phyloP scores from a whole-genome alignment of 2,113 vertebrate species.

The Ophthalmolycus amberensis region DNA sequence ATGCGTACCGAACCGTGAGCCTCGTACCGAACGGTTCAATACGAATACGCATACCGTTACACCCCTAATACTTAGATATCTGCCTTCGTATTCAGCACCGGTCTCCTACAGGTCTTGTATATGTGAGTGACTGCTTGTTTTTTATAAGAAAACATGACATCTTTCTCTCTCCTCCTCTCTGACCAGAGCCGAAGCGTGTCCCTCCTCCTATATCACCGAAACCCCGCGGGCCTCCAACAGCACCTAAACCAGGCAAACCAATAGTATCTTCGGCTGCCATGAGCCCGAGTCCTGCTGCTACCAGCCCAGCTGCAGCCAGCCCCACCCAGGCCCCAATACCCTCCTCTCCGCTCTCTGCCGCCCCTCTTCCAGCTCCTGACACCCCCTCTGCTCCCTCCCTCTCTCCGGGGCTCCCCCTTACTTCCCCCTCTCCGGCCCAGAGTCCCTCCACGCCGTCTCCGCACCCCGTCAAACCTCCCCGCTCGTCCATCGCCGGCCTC shows the following conservation, averaged over 20 bases:
- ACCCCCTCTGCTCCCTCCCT: conserved; percentile 67
- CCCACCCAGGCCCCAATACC: conserved; percentile 72
- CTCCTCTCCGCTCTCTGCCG: conserved; percentile 78
- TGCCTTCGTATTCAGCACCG: not conserved
- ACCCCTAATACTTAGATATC: not conserved
- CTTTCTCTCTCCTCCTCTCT: conserved; percentile 23
- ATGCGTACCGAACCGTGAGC: too few relatives aligned
- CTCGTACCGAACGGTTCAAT: too few relatives aligned
- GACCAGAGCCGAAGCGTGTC: conserved; percentile 87
- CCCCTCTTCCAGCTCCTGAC: conserved; percentile 82
- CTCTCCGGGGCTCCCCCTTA: conserved; percentile 85
- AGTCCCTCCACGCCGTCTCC: conserved; percentile 81
- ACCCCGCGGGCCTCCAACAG: conserved; percentile 91
- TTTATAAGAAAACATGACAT: not conserved
- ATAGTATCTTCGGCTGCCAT: conserved; percentile 54
- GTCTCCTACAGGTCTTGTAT: not conserved
- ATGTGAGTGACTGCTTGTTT: not conserved
- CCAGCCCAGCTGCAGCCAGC: conserved; percentile 62
- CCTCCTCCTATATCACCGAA: conserved; percentile 94
- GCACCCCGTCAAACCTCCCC: conserved; percentile 91
- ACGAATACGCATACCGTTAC: too few relatives aligned
- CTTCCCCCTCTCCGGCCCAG: conserved; percentile 81
- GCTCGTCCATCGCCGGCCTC: conserved; percentile 88
- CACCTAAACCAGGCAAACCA: conserved; percentile 92
- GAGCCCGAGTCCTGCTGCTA: conserved; percentile 59